Evolutionary conservation across 2,113 vertebrate species (phyloP).

Genomic region (Alouatta palliata): DNA sequence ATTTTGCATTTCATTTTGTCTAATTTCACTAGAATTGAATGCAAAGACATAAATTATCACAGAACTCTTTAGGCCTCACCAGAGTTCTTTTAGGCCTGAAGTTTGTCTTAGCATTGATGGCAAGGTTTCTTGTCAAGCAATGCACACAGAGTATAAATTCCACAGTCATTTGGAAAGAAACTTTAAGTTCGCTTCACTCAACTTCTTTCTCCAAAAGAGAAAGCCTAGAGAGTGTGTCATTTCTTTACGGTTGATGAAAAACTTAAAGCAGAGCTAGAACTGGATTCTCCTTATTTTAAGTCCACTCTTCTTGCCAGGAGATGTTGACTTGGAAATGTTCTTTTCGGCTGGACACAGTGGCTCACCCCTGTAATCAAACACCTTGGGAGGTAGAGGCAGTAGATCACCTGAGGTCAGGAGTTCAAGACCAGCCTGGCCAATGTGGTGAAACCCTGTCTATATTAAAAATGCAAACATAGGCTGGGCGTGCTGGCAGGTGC

Average conservation of each 20-base stretch:
- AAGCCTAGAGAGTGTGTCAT: not conserved
- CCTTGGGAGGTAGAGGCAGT: no score
- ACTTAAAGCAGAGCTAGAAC: not conserved
- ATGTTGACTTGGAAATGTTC: not conserved
- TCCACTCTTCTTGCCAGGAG: not conserved
- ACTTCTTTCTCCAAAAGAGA: not conserved
- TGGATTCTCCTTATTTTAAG: not conserved
- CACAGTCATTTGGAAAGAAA: not conserved
- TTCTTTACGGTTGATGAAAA: not conserved
- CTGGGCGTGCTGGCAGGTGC: no score
- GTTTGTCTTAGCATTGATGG: not conserved
- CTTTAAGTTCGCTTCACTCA: not conserved
- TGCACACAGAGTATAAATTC: not conserved
- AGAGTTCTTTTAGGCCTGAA: not conserved
- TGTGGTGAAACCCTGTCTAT: no score
- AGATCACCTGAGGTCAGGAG: no score
- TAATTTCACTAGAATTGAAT: not conserved
- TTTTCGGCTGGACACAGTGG: not conserved
- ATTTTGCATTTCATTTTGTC: not conserved
- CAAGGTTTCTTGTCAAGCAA: not conserved
- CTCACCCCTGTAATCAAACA: no score
- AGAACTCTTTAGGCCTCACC: not conserved
- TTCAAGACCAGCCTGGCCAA: no score
- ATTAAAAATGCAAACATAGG: no score
- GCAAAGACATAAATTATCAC: not conserved